Percentiles rank a stretch among this genome's conserved stretches.
These are phyloP conservation scores for Autographa gamma DNA, from an alignment of 2,888 invertebrate genomes.

Conservation along the genomic window DNA sequence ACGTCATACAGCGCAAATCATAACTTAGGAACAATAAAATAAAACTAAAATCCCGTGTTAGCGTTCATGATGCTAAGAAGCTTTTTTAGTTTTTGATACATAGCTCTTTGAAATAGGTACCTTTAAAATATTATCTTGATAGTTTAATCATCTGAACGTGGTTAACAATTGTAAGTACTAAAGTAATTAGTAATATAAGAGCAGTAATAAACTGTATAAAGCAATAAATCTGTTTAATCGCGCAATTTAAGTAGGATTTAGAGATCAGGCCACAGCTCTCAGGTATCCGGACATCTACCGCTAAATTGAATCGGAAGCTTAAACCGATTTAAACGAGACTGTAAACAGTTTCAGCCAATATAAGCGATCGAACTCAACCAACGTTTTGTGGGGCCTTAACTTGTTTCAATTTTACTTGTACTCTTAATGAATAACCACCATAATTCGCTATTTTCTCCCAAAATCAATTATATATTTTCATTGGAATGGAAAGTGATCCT, in stretches of 20 bases:
- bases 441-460: neutral
- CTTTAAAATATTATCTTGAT: too few species aligned
- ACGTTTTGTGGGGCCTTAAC: constrained; percentile 5
- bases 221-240: constrained; percentile 60
- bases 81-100: too few species aligned
- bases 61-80: neutral
- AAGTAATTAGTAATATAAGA: too few species aligned
- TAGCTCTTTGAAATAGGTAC: too few species aligned
- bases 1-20: constrained; percentile 26
- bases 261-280: constrained; percentile 20
- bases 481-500: neutral
- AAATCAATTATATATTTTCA: too few species aligned
- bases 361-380: constrained; percentile 23
- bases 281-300: constrained; percentile 21
- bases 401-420: neutral
- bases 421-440: neutral
- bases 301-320: constrained; percentile 15
- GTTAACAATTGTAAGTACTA: too few species aligned
- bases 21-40: constrained; percentile 19
- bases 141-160: too few species aligned
- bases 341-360: constrained; percentile 28
- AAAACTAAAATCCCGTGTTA: neutral
- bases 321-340: constrained; percentile 22
- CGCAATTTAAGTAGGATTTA: constrained; percentile 33
- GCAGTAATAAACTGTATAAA: constrained; percentile 41